Percentiles rank a stretch among this genome's conserved stretches.
Conservation (phyloP, 92 coral and sea anemone genomes). For the Palythoa grandiflora region DNA sequence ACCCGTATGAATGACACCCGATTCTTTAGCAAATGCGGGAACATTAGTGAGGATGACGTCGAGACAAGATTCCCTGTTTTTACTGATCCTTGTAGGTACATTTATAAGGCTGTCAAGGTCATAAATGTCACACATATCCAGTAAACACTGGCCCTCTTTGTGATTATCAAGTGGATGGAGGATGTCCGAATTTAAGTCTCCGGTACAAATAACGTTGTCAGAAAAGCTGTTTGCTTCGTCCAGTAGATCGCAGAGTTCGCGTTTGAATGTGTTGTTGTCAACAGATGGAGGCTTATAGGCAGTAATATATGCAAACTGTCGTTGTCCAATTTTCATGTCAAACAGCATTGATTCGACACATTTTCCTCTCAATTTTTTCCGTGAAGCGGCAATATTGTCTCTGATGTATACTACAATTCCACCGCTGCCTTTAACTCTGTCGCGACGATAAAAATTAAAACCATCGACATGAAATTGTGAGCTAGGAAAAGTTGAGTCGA, state of each 20-base stretch:
- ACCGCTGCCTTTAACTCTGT: slow-evolving; percentile 15
- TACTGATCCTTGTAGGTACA: slow-evolving; percentile 18
- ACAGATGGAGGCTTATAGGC: slow-evolving; percentile 60
- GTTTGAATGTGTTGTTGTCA: slow-evolving; percentile 38
- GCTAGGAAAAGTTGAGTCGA: slow-evolving; percentile 55
- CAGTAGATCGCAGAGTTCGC: slow-evolving; percentile 14
- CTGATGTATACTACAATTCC: neutral
- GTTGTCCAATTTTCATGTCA: slow-evolving; percentile 43
- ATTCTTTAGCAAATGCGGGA: neutral
- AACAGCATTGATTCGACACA: slow-evolving; percentile 27
- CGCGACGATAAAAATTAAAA: slow-evolving; percentile 43
- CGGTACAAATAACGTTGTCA: slow-evolving; percentile 45
- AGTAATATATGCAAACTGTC: slow-evolving; percentile 40
- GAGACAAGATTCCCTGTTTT: slow-evolving; percentile 14
- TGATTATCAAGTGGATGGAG: slow-evolving; percentile 35
- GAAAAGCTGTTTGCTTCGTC: slow-evolving; percentile 39
- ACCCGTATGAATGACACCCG: slow-evolving; percentile 8
- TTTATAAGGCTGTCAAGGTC: slow-evolving; percentile 33
- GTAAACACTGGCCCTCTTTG: slow-evolving; percentile 43
- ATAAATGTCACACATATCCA: slow-evolving; percentile 47
- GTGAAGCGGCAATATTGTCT: neutral
- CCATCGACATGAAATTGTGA: slow-evolving; percentile 59
- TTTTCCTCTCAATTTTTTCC: neutral
- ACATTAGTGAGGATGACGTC: slow-evolving; percentile 12
- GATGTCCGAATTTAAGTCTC: slow-evolving; percentile 27